Conservation (phyloP, 2,888 invertebrate species). For the Macaria liturata region DNA sequence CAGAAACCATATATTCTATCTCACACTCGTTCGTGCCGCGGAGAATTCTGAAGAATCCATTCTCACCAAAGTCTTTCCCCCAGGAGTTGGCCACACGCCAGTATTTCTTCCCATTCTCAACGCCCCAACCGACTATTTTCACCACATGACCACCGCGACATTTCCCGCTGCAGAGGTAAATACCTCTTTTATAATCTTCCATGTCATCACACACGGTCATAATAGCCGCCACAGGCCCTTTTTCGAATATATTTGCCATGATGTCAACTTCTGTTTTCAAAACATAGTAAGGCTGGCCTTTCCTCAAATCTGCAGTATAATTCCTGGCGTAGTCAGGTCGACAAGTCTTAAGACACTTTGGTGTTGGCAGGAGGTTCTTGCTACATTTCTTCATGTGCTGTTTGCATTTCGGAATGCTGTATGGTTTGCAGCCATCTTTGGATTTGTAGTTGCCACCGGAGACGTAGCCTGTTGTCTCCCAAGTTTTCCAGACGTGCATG, state of each 20-base stretch:
- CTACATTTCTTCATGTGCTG: background rate
- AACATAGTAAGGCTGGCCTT: background rate
- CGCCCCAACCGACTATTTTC: constrained; percentile 89
- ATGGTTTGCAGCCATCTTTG: constrained; percentile 84
- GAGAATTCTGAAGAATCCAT: constrained; percentile 69
- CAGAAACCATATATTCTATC: background rate
- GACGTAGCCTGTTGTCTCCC: background rate
- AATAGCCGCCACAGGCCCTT: background rate
- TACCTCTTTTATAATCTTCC: background rate
- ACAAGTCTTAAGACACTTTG: background rate
- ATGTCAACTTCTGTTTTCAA: background rate
- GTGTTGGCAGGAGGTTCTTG: background rate
- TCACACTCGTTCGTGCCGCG: constrained; percentile 12
- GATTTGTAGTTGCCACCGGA: background rate
- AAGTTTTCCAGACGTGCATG: background rate
- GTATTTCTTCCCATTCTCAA: constrained; percentile 85
- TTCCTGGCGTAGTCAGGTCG: background rate
- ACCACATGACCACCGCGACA: background rate
- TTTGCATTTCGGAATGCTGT: background rate
- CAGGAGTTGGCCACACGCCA: constrained; percentile 93
- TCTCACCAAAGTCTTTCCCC: constrained; percentile 85
- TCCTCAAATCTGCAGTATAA: background rate
- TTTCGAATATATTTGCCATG: background rate
- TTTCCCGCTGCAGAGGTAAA: background rate
- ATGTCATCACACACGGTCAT: background rate